These are phyloP conservation scores for Pardalotus punctatus DNA, from an alignment of 2,113 vertebrate genomes.

Conservation along the genomic window DNA sequence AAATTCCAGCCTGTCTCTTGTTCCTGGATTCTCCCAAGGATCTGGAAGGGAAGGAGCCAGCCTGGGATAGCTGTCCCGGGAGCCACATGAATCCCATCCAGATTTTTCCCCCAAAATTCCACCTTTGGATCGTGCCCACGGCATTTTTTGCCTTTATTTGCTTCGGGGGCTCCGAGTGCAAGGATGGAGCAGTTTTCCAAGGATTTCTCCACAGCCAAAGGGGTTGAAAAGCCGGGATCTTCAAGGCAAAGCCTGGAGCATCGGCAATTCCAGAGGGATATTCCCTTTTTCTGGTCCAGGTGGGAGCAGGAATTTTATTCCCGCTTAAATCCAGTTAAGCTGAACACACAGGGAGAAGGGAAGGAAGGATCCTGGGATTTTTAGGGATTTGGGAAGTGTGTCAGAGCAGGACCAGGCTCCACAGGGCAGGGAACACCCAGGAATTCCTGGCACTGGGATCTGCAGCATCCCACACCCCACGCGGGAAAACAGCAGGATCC, in stretches of 20 bases:
- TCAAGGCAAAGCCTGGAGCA: neutral
- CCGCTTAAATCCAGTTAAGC: rapidly evolving
- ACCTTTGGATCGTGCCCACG: neutral
- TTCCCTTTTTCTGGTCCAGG: neutral
- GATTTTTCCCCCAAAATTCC: neutral
- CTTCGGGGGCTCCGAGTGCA: neutral
- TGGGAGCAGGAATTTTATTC: neutral
- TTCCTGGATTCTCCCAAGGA: neutral
- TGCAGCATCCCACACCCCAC: neutral
- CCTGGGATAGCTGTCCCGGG: no score
- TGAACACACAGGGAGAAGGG: no score
- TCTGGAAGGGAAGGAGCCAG: neutral
- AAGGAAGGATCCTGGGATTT: neutral
- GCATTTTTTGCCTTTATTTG: neutral
- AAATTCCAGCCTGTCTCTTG: neutral
- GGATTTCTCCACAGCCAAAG: neutral
- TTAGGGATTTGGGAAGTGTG: neutral
- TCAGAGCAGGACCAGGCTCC: rapidly evolving
- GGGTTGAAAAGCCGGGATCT: neutral
- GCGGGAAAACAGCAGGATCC: neutral
- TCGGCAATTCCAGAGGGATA: neutral
- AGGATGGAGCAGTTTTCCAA: neutral
- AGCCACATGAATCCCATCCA: neutral
- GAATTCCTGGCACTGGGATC: neutral
- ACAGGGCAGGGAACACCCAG: neutral